These are phyloP conservation scores for Chrysomela aeneicollis DNA, from an alignment of 2,888 invertebrate species.

Conservation along the genomic window DNA sequence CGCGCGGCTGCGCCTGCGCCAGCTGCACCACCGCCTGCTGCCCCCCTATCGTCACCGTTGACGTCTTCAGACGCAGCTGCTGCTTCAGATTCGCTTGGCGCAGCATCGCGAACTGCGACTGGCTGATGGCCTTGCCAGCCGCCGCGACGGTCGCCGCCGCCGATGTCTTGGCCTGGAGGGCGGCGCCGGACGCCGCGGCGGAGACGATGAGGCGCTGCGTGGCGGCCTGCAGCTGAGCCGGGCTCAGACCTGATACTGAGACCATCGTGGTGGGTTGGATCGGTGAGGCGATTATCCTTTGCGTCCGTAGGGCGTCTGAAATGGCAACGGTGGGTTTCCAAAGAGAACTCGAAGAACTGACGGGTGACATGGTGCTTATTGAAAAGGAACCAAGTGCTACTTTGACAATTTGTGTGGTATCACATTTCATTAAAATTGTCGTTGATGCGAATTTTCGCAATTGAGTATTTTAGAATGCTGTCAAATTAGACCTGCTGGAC, in stretches of 20 bases:
- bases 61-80: slow-evolving; percentile 58
- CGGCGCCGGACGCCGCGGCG: slow-evolving; percentile 44
- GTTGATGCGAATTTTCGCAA: too few species aligned
- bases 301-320: slow-evolving; percentile 54
- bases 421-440: not conserved
- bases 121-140: slow-evolving; percentile 65
- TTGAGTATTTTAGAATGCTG: too few species aligned
- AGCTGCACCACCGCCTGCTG: slow-evolving; percentile 58
- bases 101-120: slow-evolving; percentile 69
- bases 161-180: slow-evolving; percentile 55
- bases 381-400: too few species aligned
- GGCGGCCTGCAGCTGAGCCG: slow-evolving; percentile 57
- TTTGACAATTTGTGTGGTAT: not conserved
- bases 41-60: slow-evolving; percentile 56
- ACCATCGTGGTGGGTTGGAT: slow-evolving; percentile 58
- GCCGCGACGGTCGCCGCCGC: slow-evolving; percentile 42
- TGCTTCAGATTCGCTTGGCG: slow-evolving; percentile 63
- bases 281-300: slow-evolving; percentile 58
- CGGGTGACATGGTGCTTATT: too few species aligned
- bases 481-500: too few species aligned
- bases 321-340: too few species aligned
- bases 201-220: slow-evolving; percentile 63
- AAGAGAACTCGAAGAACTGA: too few species aligned
- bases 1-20: slow-evolving; percentile 56
- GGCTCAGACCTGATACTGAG: slow-evolving; percentile 57